Evolutionary conservation across 1,140 invertebrate species (phyloP), one percentile per base, ranked within the genome.

Genomic region (Penaeus japonicus): DNA sequence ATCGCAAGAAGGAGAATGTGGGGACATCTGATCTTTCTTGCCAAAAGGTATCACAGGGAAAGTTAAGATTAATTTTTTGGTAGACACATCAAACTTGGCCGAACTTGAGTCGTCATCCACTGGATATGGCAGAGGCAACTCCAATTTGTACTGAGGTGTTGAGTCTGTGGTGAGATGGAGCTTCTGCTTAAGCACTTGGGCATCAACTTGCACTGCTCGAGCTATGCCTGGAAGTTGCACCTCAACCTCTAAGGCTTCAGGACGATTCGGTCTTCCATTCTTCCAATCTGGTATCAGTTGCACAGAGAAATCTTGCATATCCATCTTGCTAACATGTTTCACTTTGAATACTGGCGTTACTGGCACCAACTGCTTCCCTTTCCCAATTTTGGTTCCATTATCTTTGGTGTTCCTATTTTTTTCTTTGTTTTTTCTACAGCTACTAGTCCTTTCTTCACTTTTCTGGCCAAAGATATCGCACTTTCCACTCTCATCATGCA

Each of bases 271-370:
- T 65, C 17, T n/a, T 35, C 77, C 62, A 35, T 47, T 47, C 47
- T 47, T 47, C 47, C 77, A 80, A 30, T 80, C 55, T 27, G 85
- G 85, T 59, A 87, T 87, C 47, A 87, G 54, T 70, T 75, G 65
- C 53, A 85, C 65, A 53, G 85, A 65, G 47, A 59, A 87, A 55
- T 87, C 77, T 65, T 87, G 85, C 20, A 87, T 53, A n/a, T 87
- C 85, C 22, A 80, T 30, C 27, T 87, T 87, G 30, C 77, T 87
- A 5, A 87, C 85, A 80, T 87, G 73, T 32, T 87, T 87, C 2
- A 87, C 39, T 47, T 79, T 80, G 59, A 80, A 78, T 18, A 62
- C 22, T 39, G 85, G 85, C 62, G 24, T 57, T 12, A 87, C 4
- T 53, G 57, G 57, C n/a, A 20, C 20, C 47, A 27, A 62, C 57